Evolutionary conservation across 2,113 vertebrate species (phyloP).

Genomic region (Arvicanthis niloticus): DNA sequence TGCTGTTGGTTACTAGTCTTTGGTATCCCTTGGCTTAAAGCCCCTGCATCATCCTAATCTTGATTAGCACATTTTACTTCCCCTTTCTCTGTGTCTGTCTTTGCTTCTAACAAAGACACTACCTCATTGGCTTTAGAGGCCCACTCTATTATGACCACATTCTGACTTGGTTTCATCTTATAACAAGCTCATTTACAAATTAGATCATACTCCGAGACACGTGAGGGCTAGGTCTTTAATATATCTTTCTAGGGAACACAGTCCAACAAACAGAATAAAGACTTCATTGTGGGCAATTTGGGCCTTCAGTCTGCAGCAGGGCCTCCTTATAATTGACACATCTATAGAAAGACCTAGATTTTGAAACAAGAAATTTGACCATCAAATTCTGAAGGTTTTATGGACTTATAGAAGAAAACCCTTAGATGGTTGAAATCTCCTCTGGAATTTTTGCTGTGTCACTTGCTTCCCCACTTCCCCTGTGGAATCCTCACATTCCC

Average conservation of each 20-base stretch:
- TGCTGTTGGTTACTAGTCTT: background rate
- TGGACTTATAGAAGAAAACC: background rate
- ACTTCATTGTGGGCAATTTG: background rate
- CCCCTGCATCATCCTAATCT: background rate
- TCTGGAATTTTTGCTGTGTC: background rate
- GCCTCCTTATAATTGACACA: background rate
- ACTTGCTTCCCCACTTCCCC: background rate
- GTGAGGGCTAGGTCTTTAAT: background rate
- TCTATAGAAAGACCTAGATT: constrained; percentile 1
- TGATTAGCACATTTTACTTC: background rate
- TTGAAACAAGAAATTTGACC: constrained; percentile 44
- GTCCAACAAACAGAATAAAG: background rate
- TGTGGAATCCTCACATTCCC: background rate
- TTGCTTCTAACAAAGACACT: background rate
- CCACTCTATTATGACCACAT: background rate
- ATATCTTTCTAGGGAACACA: background rate
- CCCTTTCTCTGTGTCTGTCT: background rate
- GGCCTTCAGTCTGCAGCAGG: background rate
- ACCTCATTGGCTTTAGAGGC: background rate
- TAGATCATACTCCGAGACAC: background rate
- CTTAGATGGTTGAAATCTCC: background rate
- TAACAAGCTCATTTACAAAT: constrained; percentile 18
- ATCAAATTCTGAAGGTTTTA: constrained; percentile 33
- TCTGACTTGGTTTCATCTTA: background rate
- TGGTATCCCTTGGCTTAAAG: background rate